Base-by-base conservation (phyloP, 2,113 vertebrate species). In the Isichthys henryi region DNA sequence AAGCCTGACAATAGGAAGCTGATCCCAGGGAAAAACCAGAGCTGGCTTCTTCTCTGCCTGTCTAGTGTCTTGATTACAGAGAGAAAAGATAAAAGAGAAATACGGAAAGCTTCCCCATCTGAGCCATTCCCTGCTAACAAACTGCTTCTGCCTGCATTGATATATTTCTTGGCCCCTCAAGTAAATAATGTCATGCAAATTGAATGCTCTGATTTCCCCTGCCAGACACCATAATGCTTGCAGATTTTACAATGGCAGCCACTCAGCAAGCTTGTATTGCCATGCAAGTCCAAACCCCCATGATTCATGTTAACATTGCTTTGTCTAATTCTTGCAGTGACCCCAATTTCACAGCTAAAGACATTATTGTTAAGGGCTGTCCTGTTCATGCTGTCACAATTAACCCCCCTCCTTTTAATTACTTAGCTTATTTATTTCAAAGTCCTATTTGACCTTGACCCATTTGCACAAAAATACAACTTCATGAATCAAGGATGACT, bases 291-390 rank as follows among this genome's bases (percentile, higher is more conserved):
- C 39, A 27, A 19, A 35, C 15, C 31, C 52, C 39, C 3, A 87
- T 39, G 52, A 56, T 35, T 87, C 53, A 87, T 53, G 53, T 50
- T 66, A 62, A 66, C 87, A 88, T 21, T 21, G 39, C 56, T 88
- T 45, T 23, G 19, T 58, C 35, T 53, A 39, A 66, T 53, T 19
- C 87, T 46, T 17, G 56, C 35, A 17, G 53, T 88, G 87, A 62
- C 87, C 87, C 39, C 35, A 62, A 88, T 88, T 88, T 88, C 87
- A 88, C 8, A 45, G 87, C 87, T 88, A 88, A 88, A 88, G 87
- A 88, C 39, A 45, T 53, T 66, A 88, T 88, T 88, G 87, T 62
- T 88, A 58, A 88, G 56, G 87, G 87, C 56, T 43, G 53, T 23
- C 53, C 87, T 35, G 43, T 62, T 62, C 48, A 62, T 88, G 23